Percentiles rank a stretch among this genome's conserved stretches.
Evolutionary conservation across 2,888 invertebrate species (phyloP).

Genomic region (Stenolophus ochropezus): DNA sequence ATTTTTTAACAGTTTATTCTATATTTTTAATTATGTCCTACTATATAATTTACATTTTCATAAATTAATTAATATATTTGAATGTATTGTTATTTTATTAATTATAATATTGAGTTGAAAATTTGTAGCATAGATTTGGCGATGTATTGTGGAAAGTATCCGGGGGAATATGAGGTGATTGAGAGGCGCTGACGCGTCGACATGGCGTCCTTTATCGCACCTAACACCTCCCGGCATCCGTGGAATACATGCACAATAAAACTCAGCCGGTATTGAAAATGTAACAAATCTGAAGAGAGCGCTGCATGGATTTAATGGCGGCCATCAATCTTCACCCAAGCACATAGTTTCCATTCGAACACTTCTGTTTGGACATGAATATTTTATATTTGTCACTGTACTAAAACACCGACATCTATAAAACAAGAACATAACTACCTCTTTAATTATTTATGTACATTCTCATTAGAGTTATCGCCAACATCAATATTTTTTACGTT

Average conservation of each 20-base stretch:
- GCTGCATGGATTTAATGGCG: slow-evolving; percentile 16
- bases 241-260: slow-evolving; percentile 29
- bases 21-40: too few relatives aligned
- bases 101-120: neutral
- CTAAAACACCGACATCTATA: too few relatives aligned
- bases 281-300: slow-evolving; percentile 17
- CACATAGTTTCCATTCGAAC: neutral
- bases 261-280: slow-evolving; percentile 22
- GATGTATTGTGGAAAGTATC: neutral
- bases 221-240: neutral
- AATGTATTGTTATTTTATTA: neutral
- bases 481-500: too few relatives aligned
- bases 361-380: neutral
- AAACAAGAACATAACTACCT: too few relatives aligned
- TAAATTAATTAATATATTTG: too few relatives aligned
- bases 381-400: neutral
- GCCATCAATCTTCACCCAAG: slow-evolving; percentile 1
- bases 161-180: neutral
- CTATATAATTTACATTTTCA: too few relatives aligned
- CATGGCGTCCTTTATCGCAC: slow-evolving; percentile 22
- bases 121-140: neutral
- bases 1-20: too few relatives aligned
- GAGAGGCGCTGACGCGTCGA: neutral
- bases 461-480: too few relatives aligned
- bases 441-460: too few relatives aligned